Conservation (phyloP, 2,888 invertebrate species). For the Perdita meconis region DNA sequence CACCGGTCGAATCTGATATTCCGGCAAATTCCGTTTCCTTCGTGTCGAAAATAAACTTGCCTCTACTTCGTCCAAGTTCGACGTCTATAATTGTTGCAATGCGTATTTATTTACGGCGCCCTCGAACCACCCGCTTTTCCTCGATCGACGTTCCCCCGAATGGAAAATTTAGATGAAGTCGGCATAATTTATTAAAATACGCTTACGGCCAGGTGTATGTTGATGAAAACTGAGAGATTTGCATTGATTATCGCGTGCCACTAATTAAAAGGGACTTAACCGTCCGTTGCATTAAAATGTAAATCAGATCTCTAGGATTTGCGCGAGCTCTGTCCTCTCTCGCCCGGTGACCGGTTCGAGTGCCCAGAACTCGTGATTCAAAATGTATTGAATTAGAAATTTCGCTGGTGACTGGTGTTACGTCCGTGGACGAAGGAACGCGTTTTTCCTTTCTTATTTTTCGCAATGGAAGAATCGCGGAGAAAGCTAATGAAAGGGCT, state of each 20-base stretch:
- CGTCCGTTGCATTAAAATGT: slow-evolving; percentile 79
- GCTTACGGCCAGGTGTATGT: slow-evolving; percentile 70
- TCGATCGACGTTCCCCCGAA: neutral
- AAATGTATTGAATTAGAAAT: neutral
- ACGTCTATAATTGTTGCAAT: slow-evolving; percentile 2
- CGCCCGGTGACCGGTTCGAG: slow-evolving; percentile 57
- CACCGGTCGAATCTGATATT: neutral
- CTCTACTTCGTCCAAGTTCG: neutral
- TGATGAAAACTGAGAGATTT: slow-evolving; percentile 79
- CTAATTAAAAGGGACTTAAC: slow-evolving; percentile 80
- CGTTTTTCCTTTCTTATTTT: no score
- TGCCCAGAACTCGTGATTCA: slow-evolving; percentile 1
- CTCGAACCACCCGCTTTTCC: neutral
- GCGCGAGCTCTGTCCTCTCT: slow-evolving; percentile 46
- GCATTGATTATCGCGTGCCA: slow-evolving; percentile 77
- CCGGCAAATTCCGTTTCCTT: no score
- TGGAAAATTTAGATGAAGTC: neutral
- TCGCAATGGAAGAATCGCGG: no score
- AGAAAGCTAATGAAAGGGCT: no score
- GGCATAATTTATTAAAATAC: slow-evolving; percentile 77
- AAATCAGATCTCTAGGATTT: slow-evolving; percentile 74
- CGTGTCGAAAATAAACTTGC: neutral
- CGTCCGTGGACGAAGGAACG: no score
- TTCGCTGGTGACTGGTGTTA: no score
- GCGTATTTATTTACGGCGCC: neutral